Base-by-base conservation (phyloP, 35 echinoderm and acorn worm species). In the Heliocidaris erythrogramma region DNA sequence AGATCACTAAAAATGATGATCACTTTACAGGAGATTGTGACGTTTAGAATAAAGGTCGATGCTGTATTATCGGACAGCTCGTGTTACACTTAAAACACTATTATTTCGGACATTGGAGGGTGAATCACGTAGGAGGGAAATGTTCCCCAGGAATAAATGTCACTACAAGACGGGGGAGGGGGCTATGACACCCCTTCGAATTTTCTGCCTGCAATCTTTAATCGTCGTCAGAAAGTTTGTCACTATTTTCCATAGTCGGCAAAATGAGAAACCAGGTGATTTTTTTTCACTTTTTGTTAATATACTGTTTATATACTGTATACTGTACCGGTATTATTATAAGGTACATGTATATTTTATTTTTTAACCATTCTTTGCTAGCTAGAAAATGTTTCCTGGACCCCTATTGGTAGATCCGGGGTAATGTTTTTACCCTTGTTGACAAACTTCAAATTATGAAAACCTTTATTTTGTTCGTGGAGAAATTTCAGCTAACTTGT, bases 1-100 rank as follows among this genome's bases (percentile, higher is more conserved):
- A 78, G 65, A 78, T 78, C 65, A 78, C 65, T 4, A 78, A 78
- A 78, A 78, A 78, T 78, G 65, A 78, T 78, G n/a, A 78, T 78
- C 65, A 78, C 27, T 78, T 24, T 78, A 7, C 65, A 78, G 65
- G 27, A n/a, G 65, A n/a, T 2, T 27, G 17, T 78, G 65, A 78
- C 65, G 65, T 78, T 78, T 78, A 21, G 27, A 21, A 78, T 78
- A 78, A 78, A 78, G 65, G 65, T 78, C 65, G 65, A 24, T 18
- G 65, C 65, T 78, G 65, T 24, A 78, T 78, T 24, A 78, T 78
- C 65, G 65, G 5, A 78, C 65, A 78, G 65, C 5, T 78, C 65
- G 65, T 78, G 65, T 78, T 78, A 78, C 65, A 78, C 65, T 78
- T 78, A 78, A 78, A 78, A 78, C 27, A 24, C 27, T 78, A 78